Evolutionary conservation across 2,797 vertebrate genomes (phyloP).

Genomic region (Kryptopterus vitreolus): DNA sequence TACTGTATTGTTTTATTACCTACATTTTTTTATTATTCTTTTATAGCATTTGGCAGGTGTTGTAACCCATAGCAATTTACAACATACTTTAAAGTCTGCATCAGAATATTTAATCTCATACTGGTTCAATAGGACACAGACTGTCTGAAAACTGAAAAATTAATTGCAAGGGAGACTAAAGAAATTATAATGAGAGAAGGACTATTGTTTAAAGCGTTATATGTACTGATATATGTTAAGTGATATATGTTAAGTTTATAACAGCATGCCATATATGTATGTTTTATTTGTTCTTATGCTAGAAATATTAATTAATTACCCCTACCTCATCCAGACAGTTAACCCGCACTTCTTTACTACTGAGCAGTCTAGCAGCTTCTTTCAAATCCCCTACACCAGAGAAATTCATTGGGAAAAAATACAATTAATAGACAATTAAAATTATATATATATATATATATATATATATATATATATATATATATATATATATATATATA

Average conservation of each 20-base stretch:
- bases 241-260: constrained; percentile 7
- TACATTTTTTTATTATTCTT: background rate
- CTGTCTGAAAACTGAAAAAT: too few relatives aligned
- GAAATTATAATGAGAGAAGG: background rate
- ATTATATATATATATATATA: too few relatives aligned
- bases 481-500: too few relatives aligned
- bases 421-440: too few relatives aligned
- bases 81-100: too few relatives aligned
- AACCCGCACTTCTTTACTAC: constrained; percentile 86
- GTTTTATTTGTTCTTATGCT: background rate
- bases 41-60: too few relatives aligned
- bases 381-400: constrained; percentile 80
- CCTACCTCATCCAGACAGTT: constrained; percentile 90
- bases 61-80: too few relatives aligned
- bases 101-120: too few relatives aligned
- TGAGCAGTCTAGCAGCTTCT: constrained; percentile 84
- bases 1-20: background rate
- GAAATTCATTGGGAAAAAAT: constrained; percentile 58
- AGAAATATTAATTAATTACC: background rate
- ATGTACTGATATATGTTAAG: background rate
- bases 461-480: too few relatives aligned
- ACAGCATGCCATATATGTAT: background rate
- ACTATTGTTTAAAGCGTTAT: background rate
- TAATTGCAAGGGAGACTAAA: background rate
- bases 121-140: too few relatives aligned